These are phyloP conservation scores for Drosophila planitibia DNA, from an alignment of 2,888 invertebrate genomes.

Conservation along the genomic window DNA sequence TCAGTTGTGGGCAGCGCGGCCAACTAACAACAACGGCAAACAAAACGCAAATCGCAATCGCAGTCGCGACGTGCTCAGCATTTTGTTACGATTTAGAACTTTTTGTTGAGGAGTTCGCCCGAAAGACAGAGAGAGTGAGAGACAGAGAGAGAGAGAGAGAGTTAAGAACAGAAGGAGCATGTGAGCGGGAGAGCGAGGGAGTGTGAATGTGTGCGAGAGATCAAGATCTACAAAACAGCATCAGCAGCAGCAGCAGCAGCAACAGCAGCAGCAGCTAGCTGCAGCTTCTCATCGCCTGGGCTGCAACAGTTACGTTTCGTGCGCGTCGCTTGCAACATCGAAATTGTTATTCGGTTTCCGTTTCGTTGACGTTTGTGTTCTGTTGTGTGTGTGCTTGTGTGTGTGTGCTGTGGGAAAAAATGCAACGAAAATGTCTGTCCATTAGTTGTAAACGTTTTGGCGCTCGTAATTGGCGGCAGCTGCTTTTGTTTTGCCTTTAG, in stretches of 20 bases:
- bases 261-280: conserved; percentile 42
- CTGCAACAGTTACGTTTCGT: conserved; percentile 62
- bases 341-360: conserved; percentile 36
- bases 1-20: conserved; percentile 75
- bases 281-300: conserved; percentile 60
- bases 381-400: conserved; percentile 37
- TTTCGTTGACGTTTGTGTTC: conserved; percentile 25
- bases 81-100: conserved; percentile 55
- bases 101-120: conserved; percentile 32
- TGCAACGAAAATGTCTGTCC: conserved; percentile 52
- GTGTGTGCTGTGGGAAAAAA: conserved; percentile 52
- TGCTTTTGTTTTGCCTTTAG: conserved; percentile 72
- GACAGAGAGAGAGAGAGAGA: conserved; percentile 21
- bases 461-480: conserved; percentile 76
- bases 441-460: conserved; percentile 69
- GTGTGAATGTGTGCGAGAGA: conserved; percentile 36
- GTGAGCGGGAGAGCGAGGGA: conserved; percentile 42
- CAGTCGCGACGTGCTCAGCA: conserved; percentile 44
- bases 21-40: conserved; percentile 69
- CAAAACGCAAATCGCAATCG: conserved; percentile 39
- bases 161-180: conserved; percentile 32
- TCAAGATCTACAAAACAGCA: conserved; percentile 41
- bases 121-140: conserved; percentile 10
- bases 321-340: conserved; percentile 69
- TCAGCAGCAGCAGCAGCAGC: conserved; percentile 33